phyloP scores from a whole-genome alignment of 1,140 invertebrate species.

The Oedothorax gibbosus region DNA sequence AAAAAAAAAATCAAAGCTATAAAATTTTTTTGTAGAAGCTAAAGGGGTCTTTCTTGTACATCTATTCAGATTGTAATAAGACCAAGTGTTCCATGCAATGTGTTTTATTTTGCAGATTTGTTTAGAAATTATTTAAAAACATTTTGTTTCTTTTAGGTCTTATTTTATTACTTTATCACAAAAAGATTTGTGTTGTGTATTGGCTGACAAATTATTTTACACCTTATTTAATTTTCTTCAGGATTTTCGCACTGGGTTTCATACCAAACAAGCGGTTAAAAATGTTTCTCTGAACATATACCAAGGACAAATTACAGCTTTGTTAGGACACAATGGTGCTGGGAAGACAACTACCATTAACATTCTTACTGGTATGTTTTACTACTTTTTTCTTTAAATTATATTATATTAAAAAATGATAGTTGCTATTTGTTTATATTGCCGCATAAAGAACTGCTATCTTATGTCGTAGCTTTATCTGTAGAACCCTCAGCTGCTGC shows the following conservation, averaged over 20 bases:
- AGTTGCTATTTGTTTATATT: not conserved
- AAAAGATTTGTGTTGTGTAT: not conserved
- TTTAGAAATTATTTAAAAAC: not conserved
- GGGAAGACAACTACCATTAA: slow-evolving; percentile 87
- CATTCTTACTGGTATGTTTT: slow-evolving; percentile 78
- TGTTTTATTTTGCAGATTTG: not conserved
- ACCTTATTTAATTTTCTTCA: not conserved
- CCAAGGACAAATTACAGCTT: slow-evolving; percentile 84
- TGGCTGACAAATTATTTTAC: not conserved
- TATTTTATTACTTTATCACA: not conserved
- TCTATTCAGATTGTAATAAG: not conserved
- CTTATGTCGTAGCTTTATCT: no score
- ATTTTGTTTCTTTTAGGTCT: not conserved
- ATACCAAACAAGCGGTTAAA: slow-evolving; percentile 76
- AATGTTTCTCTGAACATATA: slow-evolving; percentile 79
- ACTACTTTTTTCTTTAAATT: not conserved
- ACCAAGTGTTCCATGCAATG: not conserved
- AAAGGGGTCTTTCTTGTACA: no score
- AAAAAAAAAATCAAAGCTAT: no score
- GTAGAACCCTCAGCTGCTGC: no score
- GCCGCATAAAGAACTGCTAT: not conserved
- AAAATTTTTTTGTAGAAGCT: no score
- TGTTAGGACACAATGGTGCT: slow-evolving; percentile 87
- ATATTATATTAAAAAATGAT: not conserved
- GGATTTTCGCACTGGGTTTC: slow-evolving; percentile 31